These are phyloP conservation scores for Rhynchotus rufescens DNA, from an alignment of 2,797 vertebrate species.

Conservation along the genomic window DNA sequence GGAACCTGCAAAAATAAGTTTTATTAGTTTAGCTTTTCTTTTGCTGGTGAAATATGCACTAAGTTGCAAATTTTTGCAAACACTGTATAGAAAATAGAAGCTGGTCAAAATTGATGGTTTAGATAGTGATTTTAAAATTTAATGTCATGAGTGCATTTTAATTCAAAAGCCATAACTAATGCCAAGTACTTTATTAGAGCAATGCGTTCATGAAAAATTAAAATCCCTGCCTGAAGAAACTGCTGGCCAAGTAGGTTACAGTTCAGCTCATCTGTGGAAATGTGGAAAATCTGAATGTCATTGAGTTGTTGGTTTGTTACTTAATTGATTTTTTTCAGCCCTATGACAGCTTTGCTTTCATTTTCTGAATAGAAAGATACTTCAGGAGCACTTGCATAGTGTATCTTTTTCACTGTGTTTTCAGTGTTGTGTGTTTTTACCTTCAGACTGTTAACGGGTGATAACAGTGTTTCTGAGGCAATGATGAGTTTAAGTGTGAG, in stretches of 20 bases:
- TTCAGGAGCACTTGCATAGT: background rate
- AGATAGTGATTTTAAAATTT: constrained; percentile 62
- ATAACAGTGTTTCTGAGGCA: background rate
- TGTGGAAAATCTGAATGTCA: background rate
- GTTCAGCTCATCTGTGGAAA: constrained; percentile 44
- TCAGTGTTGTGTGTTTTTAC: background rate
- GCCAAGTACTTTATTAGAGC: constrained; percentile 71
- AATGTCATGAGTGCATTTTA: constrained; percentile 67
- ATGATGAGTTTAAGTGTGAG: background rate
- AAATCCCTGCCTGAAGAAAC: constrained; percentile 49
- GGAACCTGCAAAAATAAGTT: constrained; percentile 15
- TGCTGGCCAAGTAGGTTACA: constrained; percentile 62
- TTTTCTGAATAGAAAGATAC: background rate
- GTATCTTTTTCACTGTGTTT: background rate
- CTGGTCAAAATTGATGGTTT: constrained; percentile 67
- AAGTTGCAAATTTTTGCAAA: constrained; percentile 41
- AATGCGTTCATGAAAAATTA: constrained; percentile 63
- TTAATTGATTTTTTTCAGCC: background rate
- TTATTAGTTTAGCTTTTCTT: constrained; percentile 44
- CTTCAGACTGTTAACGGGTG: background rate
- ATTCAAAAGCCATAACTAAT: constrained; percentile 66
- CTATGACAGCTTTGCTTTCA: background rate
- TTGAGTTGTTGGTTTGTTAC: background rate
- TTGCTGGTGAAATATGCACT: constrained; percentile 57
- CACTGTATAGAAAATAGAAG: background rate